These are phyloP conservation scores for Orycteropus afer DNA, from an alignment of 2,113 vertebrate species.

Conservation along the genomic window DNA sequence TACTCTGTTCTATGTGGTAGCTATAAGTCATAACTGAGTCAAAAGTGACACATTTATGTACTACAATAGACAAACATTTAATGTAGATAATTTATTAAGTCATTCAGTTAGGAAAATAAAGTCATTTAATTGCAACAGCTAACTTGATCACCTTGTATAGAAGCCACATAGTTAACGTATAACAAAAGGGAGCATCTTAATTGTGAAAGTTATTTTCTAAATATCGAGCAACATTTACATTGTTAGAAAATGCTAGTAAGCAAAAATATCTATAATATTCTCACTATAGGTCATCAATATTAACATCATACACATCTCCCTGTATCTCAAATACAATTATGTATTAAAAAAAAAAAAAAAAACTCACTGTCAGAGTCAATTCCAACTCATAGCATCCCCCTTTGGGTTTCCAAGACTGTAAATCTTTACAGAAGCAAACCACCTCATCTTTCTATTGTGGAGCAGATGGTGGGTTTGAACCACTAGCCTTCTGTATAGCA, in stretches of 20 bases:
- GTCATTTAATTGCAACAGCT: background rate
- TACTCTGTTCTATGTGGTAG: no score
- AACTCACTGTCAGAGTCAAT: no score
- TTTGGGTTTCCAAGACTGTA: no score
- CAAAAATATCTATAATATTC: background rate
- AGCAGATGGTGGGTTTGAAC: no score
- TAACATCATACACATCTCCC: background rate
- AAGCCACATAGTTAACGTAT: background rate
- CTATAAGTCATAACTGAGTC: no score
- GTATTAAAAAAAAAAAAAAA: no score
- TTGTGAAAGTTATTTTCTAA: background rate
- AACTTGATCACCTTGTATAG: background rate
- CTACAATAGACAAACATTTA: background rate
- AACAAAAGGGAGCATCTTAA: background rate
- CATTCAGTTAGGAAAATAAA: constrained; percentile 30
- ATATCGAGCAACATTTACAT: background rate
- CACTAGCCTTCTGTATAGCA: no score
- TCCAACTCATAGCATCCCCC: no score
- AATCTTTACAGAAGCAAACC: no score
- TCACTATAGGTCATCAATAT: background rate
- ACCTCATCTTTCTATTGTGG: no score
- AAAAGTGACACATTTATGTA: background rate
- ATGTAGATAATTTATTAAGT: background rate
- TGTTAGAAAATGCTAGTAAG: background rate
- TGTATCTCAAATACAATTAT: background rate